These are phyloP conservation scores for Acanthornis magna DNA, from an alignment of 2,797 vertebrate species.

Conservation along the genomic window DNA sequence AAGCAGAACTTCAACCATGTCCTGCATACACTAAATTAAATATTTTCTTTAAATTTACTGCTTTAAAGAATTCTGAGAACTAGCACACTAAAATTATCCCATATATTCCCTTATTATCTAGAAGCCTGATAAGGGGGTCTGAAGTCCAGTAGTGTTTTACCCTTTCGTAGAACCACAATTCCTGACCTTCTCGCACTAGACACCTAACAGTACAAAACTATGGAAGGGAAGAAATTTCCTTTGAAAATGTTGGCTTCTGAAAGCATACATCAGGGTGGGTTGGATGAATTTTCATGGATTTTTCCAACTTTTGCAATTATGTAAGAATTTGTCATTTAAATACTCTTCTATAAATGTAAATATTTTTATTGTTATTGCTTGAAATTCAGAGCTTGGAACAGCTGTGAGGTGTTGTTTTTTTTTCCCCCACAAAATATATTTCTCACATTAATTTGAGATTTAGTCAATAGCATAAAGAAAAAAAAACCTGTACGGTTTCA, in stretches of 20 bases:
- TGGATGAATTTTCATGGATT: background rate
- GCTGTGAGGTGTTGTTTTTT: fast-evolving
- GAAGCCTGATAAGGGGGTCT: background rate
- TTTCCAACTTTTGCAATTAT: background rate
- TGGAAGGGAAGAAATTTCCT: background rate
- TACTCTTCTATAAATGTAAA: background rate
- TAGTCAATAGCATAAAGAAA: background rate
- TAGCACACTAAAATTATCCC: background rate
- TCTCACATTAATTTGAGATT: background rate
- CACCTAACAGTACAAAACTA: background rate
- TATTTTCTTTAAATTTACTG: background rate
- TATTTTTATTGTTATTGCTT: background rate
- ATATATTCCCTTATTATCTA: background rate
- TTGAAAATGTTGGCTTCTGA: background rate
- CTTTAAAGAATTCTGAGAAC: background rate
- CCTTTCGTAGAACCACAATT: background rate
- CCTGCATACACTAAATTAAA: background rate
- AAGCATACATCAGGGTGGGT: background rate
- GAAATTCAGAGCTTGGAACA: background rate
- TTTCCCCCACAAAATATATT: background rate
- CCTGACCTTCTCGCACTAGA: background rate
- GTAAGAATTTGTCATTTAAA: background rate
- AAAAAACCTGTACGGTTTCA: fast-evolving
- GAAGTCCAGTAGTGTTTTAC: background rate
- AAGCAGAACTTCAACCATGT: background rate